A percentile compares a stretch with the other conserved stretches of the same genome.
phyloP scores from a whole-genome alignment of 2,888 invertebrate species.

The Eumacrocentrus americanus region DNA sequence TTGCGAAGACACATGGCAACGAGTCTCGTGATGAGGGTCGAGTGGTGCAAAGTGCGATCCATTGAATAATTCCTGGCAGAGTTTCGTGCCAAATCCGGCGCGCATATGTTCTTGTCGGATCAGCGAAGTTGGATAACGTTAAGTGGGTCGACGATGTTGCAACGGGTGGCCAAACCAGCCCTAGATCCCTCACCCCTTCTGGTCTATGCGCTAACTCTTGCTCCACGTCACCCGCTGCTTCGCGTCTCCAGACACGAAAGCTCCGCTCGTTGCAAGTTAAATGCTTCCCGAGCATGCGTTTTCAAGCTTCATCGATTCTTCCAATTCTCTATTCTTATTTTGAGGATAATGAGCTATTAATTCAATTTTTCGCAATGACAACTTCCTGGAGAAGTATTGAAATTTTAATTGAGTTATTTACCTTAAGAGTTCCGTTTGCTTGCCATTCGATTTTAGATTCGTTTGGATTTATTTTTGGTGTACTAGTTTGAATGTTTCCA shows the following conservation, averaged over 20 bases:
- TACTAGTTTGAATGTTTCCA: no score
- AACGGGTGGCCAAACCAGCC: slow-evolving; percentile 27
- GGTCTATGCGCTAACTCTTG: slow-evolving; percentile 21
- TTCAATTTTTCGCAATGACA: no score
- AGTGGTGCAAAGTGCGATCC: slow-evolving; percentile 28
- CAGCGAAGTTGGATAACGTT: slow-evolving; percentile 30
- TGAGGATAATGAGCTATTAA: no score
- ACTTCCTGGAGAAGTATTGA: no score
- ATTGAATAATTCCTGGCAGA: slow-evolving; percentile 31
- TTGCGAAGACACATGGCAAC: slow-evolving; percentile 24
- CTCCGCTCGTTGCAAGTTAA: slow-evolving; percentile 21
- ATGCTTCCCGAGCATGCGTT: slow-evolving; percentile 24
- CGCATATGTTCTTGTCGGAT: slow-evolving; percentile 32
- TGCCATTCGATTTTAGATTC: no score
- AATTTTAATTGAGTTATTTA: no score
- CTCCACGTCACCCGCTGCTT: slow-evolving; percentile 23
- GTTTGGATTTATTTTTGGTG: no score
- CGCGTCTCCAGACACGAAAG: slow-evolving; percentile 28
- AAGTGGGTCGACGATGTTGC: slow-evolving; percentile 31
- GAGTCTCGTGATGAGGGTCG: slow-evolving; percentile 28
- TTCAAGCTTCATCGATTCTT: slow-evolving; percentile 14
- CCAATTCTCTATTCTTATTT: not conserved
- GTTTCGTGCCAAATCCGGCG: slow-evolving; percentile 31
- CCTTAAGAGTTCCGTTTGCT: no score
- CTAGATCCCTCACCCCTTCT: not conserved